Conservation (phyloP, 2,113 vertebrate species). For the Arothron firmamentum region DNA sequence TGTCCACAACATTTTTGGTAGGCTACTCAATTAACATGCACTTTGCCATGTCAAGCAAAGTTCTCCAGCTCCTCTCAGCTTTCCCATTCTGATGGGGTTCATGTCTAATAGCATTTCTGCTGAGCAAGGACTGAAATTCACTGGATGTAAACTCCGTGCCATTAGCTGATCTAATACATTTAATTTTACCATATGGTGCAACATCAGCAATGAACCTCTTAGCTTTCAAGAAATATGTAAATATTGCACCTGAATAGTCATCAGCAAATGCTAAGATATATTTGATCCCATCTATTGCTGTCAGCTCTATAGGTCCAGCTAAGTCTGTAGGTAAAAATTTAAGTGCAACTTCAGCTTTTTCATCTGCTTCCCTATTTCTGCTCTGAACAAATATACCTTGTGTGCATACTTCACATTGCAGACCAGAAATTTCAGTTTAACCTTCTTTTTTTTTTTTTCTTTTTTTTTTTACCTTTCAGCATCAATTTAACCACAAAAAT, state of each 20-base stretch:
- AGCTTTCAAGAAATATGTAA: background rate
- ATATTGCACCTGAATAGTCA: too few relatives aligned
- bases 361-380: background rate
- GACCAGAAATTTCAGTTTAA: background rate
- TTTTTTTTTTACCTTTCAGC: too few relatives aligned
- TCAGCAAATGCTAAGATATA: background rate
- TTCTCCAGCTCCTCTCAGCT: background rate
- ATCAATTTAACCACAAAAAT: too few relatives aligned
- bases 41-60: constrained; percentile 7
- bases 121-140: background rate
- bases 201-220: background rate
- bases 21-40: constrained; percentile 3
- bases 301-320: background rate
- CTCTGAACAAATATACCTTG: background rate
- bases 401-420: background rate
- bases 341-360: background rate
- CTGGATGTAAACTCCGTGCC: background rate
- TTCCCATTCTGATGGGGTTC: constrained; percentile 1
- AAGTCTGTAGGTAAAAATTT: background rate
- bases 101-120: background rate
- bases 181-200: background rate
- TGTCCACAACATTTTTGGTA: constrained; percentile 7
- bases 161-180: background rate
- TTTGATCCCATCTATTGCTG: background rate
- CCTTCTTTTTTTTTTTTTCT: background rate